Base-by-base conservation (phyloP, 2,797 vertebrate species). In the Syngnathus rostellatus region DNA sequence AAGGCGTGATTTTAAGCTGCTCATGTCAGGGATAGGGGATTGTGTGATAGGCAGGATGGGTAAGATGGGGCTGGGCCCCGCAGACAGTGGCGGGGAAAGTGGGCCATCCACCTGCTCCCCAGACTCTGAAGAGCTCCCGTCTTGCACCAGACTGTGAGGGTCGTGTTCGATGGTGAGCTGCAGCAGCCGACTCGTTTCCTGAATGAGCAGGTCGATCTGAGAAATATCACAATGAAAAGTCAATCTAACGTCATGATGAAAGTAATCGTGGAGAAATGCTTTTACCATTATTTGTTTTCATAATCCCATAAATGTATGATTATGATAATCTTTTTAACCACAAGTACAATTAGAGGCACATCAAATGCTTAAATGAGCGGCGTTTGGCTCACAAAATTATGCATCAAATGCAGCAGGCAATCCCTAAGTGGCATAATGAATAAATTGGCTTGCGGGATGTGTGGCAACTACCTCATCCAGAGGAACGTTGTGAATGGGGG, bases 81-180 rank as follows among this genome's bases (percentile, higher is more conserved):
- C 75, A 0, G 91, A 87, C 55, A 90, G 72, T 1, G 92, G 91
- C 69, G 90, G 90, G 70, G 73, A 80, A 41, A 88, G 72, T 21
- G 84, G 79, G 0, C 78, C 80, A 0, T 89, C 88, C 68, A 75
- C 72, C 41, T 80, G 82, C 5, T 89, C 88, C 0, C 86, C 85
- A 0, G 71, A 68, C 1, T 69, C 77, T 2, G 71, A 68, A 58
- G 89, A 0, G 76, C 89, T 3, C 74, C 89, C 82, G 21, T 82
- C 82, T 31, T 31, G 79, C 12, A 66, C 4, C 46, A 74, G 50
- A 82, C 92, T 89, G 0, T 97, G 94, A 39, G 97, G 97, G 86
- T 98, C 95, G 0, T 98, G 97, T 48, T 98, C 97, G 0, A 98
- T 95, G 61, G 97, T 99, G 75, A 99, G 89, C 91, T 98, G 95